Percentiles rank a stretch among this genome's conserved stretches.
Evolutionary conservation across 2,888 invertebrate genomes (phyloP).

Genomic region (Caenorhabditis angaria): DNA sequence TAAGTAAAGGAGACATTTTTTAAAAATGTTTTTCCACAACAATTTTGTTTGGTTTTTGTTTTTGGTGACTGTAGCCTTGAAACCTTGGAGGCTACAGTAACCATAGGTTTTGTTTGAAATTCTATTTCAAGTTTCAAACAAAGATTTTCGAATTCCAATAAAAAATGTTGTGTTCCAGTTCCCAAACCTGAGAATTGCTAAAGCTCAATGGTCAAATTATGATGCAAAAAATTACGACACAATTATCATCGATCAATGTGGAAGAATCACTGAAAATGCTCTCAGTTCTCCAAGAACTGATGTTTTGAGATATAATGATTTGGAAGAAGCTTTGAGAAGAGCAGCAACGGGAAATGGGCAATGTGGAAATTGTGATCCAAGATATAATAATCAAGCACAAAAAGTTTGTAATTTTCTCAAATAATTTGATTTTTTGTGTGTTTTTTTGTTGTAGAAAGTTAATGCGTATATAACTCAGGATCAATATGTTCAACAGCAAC

Average conservation of each 20-base stretch:
- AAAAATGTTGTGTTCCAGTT: neutral
- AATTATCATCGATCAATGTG: neutral
- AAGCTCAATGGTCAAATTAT: neutral
- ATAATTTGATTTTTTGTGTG: no score
- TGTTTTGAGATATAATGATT: neutral
- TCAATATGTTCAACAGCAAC: neutral
- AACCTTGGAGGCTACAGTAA: no score
- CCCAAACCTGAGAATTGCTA: neutral
- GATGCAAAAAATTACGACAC: neutral
- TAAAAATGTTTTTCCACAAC: no score
- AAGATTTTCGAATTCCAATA: no score
- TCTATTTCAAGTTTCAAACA: neutral
- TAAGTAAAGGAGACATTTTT: no score
- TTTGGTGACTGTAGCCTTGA: no score
- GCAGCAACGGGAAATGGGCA: neutral
- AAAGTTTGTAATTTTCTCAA: no score
- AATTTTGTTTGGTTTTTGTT: no score
- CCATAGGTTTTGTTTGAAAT: no score
- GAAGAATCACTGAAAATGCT: neutral
- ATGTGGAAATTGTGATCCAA: neutral
- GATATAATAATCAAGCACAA: no score
- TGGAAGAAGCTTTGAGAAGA: neutral
- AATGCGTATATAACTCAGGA: neutral
- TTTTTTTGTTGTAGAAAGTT: neutral
- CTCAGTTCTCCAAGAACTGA: neutral